phyloP scores from a whole-genome alignment of 64 coral and sea anemone genomes.

The Catalaphyllia jardinei region DNA sequence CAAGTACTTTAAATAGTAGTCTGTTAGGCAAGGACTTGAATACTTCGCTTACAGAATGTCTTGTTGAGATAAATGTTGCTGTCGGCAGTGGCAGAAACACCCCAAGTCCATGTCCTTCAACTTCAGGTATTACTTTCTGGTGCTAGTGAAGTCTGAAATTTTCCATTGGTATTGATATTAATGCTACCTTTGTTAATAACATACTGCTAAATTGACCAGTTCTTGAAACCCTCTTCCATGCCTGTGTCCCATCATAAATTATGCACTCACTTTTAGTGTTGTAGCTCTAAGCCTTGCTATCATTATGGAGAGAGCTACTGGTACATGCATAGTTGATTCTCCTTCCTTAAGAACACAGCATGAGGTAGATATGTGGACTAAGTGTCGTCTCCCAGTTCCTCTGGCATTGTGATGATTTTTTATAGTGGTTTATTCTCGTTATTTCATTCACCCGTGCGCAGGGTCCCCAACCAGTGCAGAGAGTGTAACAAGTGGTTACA shows the following conservation, averaged over 20 bases:
- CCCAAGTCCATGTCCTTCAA: slow-evolving; percentile 78
- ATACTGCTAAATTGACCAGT: no score
- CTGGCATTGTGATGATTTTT: background rate
- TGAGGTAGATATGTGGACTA: no score
- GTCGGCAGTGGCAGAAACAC: slow-evolving; percentile 57
- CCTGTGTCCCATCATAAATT: no score
- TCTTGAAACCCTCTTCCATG: no score
- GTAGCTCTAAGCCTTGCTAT: no score
- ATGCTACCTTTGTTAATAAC: background rate
- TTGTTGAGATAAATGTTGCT: slow-evolving; percentile 67
- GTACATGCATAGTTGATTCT: no score
- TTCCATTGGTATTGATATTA: background rate
- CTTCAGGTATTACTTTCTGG: slow-evolving; percentile 54
- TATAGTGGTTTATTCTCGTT: background rate
- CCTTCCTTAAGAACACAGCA: no score
- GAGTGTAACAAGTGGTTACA: slow-evolving; percentile 86
- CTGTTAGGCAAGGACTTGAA: slow-evolving; percentile 24
- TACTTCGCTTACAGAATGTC: slow-evolving; percentile 32
- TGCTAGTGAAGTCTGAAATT: background rate
- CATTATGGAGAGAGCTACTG: no score
- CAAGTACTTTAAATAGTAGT: slow-evolving; percentile 17
- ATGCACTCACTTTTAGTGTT: no score
- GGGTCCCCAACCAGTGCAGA: slow-evolving; percentile 86
- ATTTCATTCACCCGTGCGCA: background rate
- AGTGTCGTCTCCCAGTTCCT: no score